Evolutionary conservation across 1,140 invertebrate genomes (phyloP).

Genomic region (Ridgeia piscesae): DNA sequence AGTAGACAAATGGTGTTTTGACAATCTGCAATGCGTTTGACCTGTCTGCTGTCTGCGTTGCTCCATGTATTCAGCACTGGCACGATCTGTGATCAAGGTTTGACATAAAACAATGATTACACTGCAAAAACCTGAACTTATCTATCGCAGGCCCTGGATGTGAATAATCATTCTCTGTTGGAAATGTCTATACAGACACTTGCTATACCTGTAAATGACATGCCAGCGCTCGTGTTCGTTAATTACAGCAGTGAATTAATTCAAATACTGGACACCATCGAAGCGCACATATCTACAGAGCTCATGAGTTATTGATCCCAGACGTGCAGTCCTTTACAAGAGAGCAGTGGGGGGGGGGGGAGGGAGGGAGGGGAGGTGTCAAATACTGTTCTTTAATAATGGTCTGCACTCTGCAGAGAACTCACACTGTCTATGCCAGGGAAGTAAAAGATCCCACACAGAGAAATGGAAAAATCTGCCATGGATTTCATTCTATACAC

Average conservation of each 20-base stretch:
- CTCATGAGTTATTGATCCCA: background rate
- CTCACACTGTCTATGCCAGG: too few relatives aligned
- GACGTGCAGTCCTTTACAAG: background rate
- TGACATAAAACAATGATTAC: background rate
- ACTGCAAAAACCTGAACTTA: background rate
- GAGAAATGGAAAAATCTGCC: too few relatives aligned
- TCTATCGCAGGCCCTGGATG: background rate
- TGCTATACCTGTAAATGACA: background rate
- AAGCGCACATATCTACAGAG: background rate
- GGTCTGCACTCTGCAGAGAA: too few relatives aligned
- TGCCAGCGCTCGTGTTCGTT: background rate
- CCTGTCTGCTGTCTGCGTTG: background rate
- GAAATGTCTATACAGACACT: background rate
- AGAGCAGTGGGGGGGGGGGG: too few relatives aligned
- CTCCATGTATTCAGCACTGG: background rate
- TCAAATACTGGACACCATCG: background rate
- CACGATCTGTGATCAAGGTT: background rate
- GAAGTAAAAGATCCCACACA: too few relatives aligned
- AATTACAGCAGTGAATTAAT: background rate
- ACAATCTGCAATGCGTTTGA: background rate
- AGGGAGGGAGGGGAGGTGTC: too few relatives aligned
- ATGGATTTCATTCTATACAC: too few relatives aligned
- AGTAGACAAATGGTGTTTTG: background rate
- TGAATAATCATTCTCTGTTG: background rate
- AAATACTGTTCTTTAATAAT: too few relatives aligned